A percentile compares a stretch with the other conserved stretches of the same genome.
Evolutionary conservation across 2,113 vertebrate genomes (phyloP).

Genomic region (Bucco capensis): DNA sequence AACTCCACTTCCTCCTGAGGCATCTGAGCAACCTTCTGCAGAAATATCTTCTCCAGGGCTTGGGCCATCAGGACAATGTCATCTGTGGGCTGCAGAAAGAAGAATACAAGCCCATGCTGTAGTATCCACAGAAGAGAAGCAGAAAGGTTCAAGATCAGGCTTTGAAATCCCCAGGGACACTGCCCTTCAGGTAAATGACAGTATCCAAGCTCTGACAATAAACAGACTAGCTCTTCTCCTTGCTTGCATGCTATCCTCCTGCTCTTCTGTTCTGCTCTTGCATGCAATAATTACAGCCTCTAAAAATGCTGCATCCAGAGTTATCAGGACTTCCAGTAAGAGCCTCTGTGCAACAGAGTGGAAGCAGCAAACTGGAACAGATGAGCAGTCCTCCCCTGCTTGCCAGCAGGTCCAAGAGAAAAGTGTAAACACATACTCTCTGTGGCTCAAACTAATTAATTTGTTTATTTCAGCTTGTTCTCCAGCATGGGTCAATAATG

Average conservation of each 20-base stretch:
- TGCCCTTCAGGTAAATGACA: neutral
- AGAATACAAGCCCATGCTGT: neutral
- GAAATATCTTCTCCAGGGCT: constrained; percentile 93
- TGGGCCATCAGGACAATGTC: constrained; percentile 99
- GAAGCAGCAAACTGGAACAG: constrained; percentile 23
- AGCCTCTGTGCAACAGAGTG: neutral
- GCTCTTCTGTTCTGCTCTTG: neutral
- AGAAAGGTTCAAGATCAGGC: neutral
- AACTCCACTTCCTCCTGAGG: constrained; percentile 88
- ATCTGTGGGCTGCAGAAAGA: constrained; percentile 86
- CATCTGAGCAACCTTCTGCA: constrained; percentile 94
- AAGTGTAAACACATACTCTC: neutral
- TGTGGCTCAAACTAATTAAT: constrained; percentile 31
- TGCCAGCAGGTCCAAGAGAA: constrained; percentile 24
- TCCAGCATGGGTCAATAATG: neutral
- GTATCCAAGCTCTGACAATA: neutral
- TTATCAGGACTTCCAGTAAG: neutral
- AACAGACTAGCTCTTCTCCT: neutral
- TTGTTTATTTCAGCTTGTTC: constrained; percentile 23
- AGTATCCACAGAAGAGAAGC: neutral
- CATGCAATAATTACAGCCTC: neutral
- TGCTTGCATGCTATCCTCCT: neutral
- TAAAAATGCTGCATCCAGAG: neutral
- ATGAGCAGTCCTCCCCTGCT: constrained; percentile 11
- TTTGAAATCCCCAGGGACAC: neutral